Evolutionary conservation across 2,113 vertebrate species (phyloP).

Genomic region (Chloebia gouldiae): DNA sequence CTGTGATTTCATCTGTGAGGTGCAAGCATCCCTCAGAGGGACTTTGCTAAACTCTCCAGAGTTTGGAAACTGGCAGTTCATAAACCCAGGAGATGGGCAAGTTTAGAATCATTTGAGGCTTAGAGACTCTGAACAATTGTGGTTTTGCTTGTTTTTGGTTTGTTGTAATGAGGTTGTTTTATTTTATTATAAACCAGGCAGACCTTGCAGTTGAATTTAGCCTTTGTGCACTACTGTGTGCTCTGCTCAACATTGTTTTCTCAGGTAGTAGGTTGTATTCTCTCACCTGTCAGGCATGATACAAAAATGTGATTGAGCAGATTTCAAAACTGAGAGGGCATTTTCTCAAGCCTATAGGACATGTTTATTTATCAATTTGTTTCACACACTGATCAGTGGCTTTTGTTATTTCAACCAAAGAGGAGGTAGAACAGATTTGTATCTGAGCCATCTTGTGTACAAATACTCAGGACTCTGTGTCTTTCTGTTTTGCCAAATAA

Average conservation of each 20-base stretch:
- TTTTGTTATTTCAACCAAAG: not conserved
- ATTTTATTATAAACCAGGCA: not conserved
- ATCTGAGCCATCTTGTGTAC: not conserved
- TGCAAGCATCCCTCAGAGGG: not conserved
- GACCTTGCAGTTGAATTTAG: not conserved
- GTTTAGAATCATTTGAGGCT: not conserved
- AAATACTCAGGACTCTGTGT: not conserved
- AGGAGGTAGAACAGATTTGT: not conserved
- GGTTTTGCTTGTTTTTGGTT: not conserved
- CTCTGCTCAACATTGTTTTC: not conserved
- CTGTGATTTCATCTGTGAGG: not conserved
- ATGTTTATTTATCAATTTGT: not conserved
- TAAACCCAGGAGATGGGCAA: not conserved
- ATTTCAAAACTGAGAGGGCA: not conserved
- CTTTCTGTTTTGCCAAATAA: not conserved
- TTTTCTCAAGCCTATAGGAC: not conserved
- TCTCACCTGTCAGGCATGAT: not conserved
- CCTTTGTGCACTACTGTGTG: not conserved
- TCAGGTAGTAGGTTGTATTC: not conserved
- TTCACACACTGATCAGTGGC: not conserved
- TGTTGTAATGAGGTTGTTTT: not conserved
- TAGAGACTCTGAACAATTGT: not conserved
- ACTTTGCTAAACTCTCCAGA: not conserved
- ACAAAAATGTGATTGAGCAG: not conserved
- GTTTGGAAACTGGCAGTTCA: not conserved